Evolutionary conservation across 2,888 invertebrate genomes (phyloP), one percentile per base, ranked within the genome.

Genomic region (Ceratothoa steindachneri): DNA sequence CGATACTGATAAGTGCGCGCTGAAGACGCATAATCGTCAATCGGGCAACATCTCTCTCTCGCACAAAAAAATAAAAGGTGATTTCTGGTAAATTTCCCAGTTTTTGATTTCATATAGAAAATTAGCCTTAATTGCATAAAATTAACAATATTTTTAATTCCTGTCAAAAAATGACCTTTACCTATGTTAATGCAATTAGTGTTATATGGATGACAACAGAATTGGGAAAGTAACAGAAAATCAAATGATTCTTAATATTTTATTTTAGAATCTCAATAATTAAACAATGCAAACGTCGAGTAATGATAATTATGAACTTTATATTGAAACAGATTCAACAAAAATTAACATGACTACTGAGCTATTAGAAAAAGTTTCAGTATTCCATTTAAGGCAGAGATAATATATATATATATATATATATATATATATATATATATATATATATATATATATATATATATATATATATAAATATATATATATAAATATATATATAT

Each of bases 191-290:
- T n/a, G n/a, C n/a, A n/a, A n/a, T n/a, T n/a, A n/a, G n/a, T n/a
- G n/a, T n/a, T n/a, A n/a, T n/a, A n/a, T n/a, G n/a, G n/a, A n/a
- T n/a, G n/a, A n/a, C n/a, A n/a, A n/a, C n/a, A n/a, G n/a, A n/a
- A n/a, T n/a, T n/a, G n/a, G n/a, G n/a, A n/a, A n/a, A n/a, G n/a
- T n/a, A n/a, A n/a, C n/a, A n/a, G n/a, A n/a, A n/a, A n/a, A n/a
- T n/a, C n/a, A 15, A 74, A 79, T 76, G 79, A 76, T 74, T 79
- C 79, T 79, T 79, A 76, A 71, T 72, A 74, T 76, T 78, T 79
- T 60, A 60, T 76, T 79, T 79, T 79, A 79, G 75, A 79, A 79
- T 79, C 79, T 79, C 79, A 76, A 79, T 79, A 72, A 72, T 69
- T 76, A 74, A 79, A 79, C 79, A 79, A 79, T 72, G 75, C 76